phyloP scores from a whole-genome alignment of 2,888 invertebrate species.

The Nemotelus nigrinus region DNA sequence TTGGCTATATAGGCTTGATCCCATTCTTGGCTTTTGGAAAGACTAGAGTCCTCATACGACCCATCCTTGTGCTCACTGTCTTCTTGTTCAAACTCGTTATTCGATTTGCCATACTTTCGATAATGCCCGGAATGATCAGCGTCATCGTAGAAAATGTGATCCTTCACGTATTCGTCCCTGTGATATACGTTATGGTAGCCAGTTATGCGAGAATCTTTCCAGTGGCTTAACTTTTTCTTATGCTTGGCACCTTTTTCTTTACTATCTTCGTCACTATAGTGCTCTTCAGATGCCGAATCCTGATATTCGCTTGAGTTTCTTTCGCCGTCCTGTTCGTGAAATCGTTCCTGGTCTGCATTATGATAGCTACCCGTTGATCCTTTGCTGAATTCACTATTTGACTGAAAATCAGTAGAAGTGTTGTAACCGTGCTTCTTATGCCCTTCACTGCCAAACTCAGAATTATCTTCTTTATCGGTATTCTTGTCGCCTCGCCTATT shows the following conservation, averaged over 20 bases:
- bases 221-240: slow-evolving; percentile 80
- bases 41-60: slow-evolving; percentile 77
- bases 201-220: slow-evolving; percentile 81
- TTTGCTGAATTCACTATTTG: slow-evolving; percentile 41
- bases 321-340: slow-evolving; percentile 31
- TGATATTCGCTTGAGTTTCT: slow-evolving; percentile 67
- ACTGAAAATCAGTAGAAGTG: slow-evolving; percentile 25
- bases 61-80: slow-evolving; percentile 80
- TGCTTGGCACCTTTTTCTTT: slow-evolving; percentile 36
- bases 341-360: slow-evolving; percentile 20
- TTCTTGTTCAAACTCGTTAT: slow-evolving; percentile 77
- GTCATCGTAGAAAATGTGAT: slow-evolving; percentile 89
- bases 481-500: background rate
- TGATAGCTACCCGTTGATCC: slow-evolving; percentile 42
- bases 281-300: slow-evolving; percentile 74
- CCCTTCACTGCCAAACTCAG: slow-evolving; percentile 4
- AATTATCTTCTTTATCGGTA: background rate
- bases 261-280: slow-evolving; percentile 27
- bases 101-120: slow-evolving; percentile 77
- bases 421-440: slow-evolving; percentile 41
- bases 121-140: slow-evolving; percentile 82
- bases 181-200: slow-evolving; percentile 86
- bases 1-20: slow-evolving; percentile 81
- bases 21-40: slow-evolving; percentile 77
- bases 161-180: slow-evolving; percentile 86